Percentiles rank a stretch among this genome's conserved stretches.
Evolutionary conservation across 1,140 invertebrate species (phyloP).

Genomic region (Solenopsis invicta): DNA sequence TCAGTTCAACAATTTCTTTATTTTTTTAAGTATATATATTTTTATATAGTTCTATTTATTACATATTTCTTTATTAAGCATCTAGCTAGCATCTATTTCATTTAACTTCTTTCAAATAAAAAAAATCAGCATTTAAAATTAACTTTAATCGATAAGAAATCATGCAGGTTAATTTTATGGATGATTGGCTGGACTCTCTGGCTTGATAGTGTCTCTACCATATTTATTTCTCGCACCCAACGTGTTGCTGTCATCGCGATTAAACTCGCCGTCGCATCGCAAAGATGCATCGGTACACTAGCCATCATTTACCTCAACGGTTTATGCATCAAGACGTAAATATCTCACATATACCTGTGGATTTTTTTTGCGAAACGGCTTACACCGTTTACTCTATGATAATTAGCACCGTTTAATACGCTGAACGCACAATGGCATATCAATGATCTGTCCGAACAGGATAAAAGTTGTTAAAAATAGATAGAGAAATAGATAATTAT

Average conservation of each 20-base stretch:
- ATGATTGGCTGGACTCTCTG: constrained; percentile 8
- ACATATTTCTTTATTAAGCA: background rate
- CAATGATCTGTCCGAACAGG: background rate
- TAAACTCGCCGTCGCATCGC: constrained; percentile 45
- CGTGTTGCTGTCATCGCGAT: constrained; percentile 69
- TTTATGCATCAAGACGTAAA: constrained; percentile 35
- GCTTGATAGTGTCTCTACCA: constrained; percentile 16
- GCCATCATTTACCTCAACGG: constrained; percentile 37
- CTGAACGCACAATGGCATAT: background rate
- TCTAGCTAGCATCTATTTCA: background rate
- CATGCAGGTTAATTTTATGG: constrained; percentile 24
- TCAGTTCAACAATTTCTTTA: no score
- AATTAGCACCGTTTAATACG: background rate
- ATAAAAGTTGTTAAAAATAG: background rate
- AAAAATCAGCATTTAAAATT: constrained; percentile 5
- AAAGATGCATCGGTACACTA: constrained; percentile 25
- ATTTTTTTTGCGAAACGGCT: constrained; percentile 18
- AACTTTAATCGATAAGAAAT: constrained; percentile 6
- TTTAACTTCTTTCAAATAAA: background rate
- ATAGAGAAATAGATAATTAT: background rate
- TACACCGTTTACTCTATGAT: background rate
- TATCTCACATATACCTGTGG: constrained; percentile 9
- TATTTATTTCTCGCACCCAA: constrained; percentile 16
- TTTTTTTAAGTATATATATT: no score
- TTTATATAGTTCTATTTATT: no score